Base-by-base conservation (phyloP, 2,888 invertebrate species). In the Sphecodes monilicornis region DNA sequence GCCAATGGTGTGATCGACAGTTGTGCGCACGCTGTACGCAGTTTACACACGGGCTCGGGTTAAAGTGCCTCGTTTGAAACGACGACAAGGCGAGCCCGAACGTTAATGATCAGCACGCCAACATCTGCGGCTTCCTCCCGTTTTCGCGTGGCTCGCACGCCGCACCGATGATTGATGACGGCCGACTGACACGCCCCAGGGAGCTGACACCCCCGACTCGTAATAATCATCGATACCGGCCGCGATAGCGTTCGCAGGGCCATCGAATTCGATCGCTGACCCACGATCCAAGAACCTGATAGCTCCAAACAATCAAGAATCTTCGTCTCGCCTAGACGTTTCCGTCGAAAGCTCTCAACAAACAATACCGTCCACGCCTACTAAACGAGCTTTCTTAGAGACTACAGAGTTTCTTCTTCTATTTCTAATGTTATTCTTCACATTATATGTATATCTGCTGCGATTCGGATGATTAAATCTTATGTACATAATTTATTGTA, bases 41-140 rank as follows among this genome's bases (percentile, higher is more conserved):
- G 60, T 80, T 84, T 77, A 18, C 76, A 79, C 76, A 78, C 80
- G 60, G 41, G 60, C 60, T 50, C 80, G 73, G 43, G 60, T 76
- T 80, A 80, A 73, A 71, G 54, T 71, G 80, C 73, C 79, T 78
- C 80, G 60, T 70, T 50, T 73, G 60, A 43, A 70, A 72, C 72
- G 50, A 26, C 41, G 71, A 64, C 70, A 70, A 60, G 77, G 60
- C 78, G 26, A 82, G 77, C 60, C 50, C 69, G 71, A 81, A 76
- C 76, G 80, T 78, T 86, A 88, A 88, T 77, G 83, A 87, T 79
- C 70, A 70, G 41, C 46, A 54, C 57, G 32, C 66, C 69, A 73
- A 75, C 88, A 83, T 88, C 88, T 83, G 86, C 76, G 79, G 66
- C 68, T 86, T 82, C 68, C 88, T 84, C 81, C 79, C 50, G 82